Conservation (phyloP, 2,113 vertebrate genomes). For the Aphelocoma coerulescens region DNA sequence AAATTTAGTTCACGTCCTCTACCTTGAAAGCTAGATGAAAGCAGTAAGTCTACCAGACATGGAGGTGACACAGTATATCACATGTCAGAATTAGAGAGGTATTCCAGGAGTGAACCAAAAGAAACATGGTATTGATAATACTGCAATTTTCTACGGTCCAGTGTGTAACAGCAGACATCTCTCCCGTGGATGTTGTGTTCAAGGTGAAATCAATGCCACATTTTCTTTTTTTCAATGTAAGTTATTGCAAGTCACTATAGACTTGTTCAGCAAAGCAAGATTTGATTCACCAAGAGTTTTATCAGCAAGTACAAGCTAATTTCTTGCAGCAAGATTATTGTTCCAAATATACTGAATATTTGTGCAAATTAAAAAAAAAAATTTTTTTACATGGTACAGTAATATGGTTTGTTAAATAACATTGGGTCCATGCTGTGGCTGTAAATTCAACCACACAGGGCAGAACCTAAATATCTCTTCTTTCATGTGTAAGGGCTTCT, state of each 20-base stretch:
- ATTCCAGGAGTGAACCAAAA: not conserved
- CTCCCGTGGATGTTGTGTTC: not conserved
- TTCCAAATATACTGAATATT: not conserved
- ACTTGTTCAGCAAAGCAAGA: not conserved
- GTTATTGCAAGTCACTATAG: not conserved
- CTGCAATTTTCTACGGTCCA: not conserved
- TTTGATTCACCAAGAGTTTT: not conserved
- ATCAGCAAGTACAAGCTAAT: not conserved
- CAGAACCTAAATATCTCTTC: not conserved
- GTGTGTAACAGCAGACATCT: not conserved
- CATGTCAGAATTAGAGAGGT: not conserved
- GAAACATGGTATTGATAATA: conserved; percentile 36
- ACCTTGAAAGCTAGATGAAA: conserved; percentile 27
- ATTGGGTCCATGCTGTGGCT: fast-evolving
- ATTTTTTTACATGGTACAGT: not conserved
- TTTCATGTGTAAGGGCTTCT: not conserved
- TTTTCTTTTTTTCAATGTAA: not conserved
- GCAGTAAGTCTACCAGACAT: not conserved
- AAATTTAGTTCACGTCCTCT: not conserved
- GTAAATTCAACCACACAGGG: not conserved
- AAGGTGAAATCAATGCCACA: conserved; percentile 36
- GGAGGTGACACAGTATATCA: not conserved
- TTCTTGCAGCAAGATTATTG: not conserved
- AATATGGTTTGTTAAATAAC: not conserved
- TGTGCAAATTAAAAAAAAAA: not conserved